Evolutionary conservation across 1,140 invertebrate species (phyloP), one percentile per base, ranked within the genome.

Genomic region (Aphelenchoides fujianensis): DNA sequence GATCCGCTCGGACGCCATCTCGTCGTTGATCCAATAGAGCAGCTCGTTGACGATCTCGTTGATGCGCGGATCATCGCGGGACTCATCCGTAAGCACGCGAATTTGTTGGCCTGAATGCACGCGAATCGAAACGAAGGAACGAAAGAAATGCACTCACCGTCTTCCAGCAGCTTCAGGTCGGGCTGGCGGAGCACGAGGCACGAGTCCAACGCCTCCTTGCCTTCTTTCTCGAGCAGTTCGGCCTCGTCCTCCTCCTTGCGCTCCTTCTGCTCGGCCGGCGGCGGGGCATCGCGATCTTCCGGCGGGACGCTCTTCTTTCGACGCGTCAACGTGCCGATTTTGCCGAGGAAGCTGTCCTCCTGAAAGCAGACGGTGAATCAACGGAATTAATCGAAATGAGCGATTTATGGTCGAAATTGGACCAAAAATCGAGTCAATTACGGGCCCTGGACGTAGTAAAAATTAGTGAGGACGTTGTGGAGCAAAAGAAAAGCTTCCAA

Each of bases 1-100:
- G 68, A 99, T 98, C 80, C 95, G 88, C 77, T 98, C 92, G 76
- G 91, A 89, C 0, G 94, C 95, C n/a, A 98, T 85, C 85, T 96
- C 95, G 87, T 98, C 36, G 71, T 77, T 79, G 27, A 81, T 32
- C 75, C 84, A 84, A 48, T 83, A 73, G 30, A 84, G 70, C n/a
- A 85, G 57, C 73, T 87, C 85, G 74, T 85, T 80, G 9, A 94
- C 90, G 3, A 98, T 86, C 80, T 95, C 92, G 71, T 90, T 89
- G 0, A 98, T 88, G 85, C 93, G 91, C 0, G 91, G 89, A 85
- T 96, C 92, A 61, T 92, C 91, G 74, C 91, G 89, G 0, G 92
- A 93, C 69, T 89, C 88, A 1, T 91, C 91, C 81, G 95, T 93
- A 71, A 98, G 92, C 87, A 98, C 94, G 1, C 93, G 94, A 74